phyloP scores from a whole-genome alignment of 2,888 invertebrate genomes.

The Halictus ligatus region DNA sequence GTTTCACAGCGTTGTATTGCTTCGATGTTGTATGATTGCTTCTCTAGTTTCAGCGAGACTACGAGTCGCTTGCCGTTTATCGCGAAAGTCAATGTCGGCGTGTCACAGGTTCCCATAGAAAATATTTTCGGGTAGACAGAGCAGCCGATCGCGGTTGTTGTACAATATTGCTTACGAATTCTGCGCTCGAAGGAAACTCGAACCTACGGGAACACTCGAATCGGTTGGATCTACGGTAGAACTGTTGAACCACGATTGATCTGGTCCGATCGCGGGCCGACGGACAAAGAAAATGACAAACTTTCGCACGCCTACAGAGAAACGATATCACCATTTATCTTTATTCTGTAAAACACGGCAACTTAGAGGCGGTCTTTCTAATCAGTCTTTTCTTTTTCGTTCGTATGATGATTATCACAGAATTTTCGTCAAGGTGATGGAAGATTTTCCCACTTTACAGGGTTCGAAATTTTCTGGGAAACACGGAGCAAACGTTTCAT shows the following conservation, averaged over 20 bases:
- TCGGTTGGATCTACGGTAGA: background rate
- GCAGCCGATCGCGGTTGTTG: background rate
- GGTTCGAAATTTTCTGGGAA: background rate
- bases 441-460: background rate
- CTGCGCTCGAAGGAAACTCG: background rate
- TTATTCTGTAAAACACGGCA: slow-evolving; percentile 29
- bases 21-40: slow-evolving; percentile 42
- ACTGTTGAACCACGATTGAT: background rate
- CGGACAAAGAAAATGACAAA: background rate
- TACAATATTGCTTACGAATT: background rate
- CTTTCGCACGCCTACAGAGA: background rate
- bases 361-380: slow-evolving; percentile 56
- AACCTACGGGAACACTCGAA: background rate
- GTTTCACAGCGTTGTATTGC: slow-evolving; percentile 45
- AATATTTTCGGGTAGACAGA: background rate
- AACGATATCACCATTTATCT: slow-evolving; percentile 8
- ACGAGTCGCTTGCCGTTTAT: slow-evolving; percentile 3
- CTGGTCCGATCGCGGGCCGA: background rate
- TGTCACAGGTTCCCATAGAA: background rate
- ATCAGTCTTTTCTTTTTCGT: slow-evolving; percentile 68
- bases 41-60: slow-evolving; percentile 24
- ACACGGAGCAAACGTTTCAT: background rate
- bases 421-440: slow-evolving; percentile 44
- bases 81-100: background rate
- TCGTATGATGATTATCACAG: slow-evolving; percentile 70